Conservation (phyloP, 1,140 invertebrate genomes). For the Hyles vespertilio region DNA sequence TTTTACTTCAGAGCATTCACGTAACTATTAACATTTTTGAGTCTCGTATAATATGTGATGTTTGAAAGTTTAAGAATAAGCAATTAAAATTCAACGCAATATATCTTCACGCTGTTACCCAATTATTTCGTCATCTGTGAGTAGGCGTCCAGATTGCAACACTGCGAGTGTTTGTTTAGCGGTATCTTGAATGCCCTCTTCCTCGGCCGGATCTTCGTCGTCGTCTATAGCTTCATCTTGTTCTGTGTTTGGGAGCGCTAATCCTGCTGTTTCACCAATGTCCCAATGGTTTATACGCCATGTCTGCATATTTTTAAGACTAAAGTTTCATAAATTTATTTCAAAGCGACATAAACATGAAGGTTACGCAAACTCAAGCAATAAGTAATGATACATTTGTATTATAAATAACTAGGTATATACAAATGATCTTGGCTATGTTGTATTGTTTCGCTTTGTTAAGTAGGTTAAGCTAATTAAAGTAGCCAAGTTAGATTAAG, state of each 20-base stretch:
- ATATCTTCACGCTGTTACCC: constrained; percentile 24
- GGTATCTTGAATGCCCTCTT: constrained; percentile 37
- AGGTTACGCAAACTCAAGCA: no score
- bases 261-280: constrained; percentile 38
- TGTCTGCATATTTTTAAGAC: constrained; percentile 21
- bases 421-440: no score
- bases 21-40: background rate
- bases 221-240: constrained; percentile 39
- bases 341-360: no score
- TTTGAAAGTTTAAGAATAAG: background rate
- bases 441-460: no score
- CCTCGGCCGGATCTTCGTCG: constrained; percentile 42
- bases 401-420: no score
- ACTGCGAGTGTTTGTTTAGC: constrained; percentile 39
- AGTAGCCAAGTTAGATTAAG: no score
- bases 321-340: no score
- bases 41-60: no score
- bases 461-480: no score
- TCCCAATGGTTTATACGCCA: constrained; percentile 58
- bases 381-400: no score
- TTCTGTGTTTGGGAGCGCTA: constrained; percentile 29
- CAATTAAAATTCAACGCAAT: background rate
- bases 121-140: constrained; percentile 52
- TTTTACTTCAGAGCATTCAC: no score
- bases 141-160: constrained; percentile 41